Evolutionary conservation across 2,888 invertebrate species (phyloP), one percentile per base, ranked within the genome.

Genomic region (Trypoxylon attenuatum): DNA sequence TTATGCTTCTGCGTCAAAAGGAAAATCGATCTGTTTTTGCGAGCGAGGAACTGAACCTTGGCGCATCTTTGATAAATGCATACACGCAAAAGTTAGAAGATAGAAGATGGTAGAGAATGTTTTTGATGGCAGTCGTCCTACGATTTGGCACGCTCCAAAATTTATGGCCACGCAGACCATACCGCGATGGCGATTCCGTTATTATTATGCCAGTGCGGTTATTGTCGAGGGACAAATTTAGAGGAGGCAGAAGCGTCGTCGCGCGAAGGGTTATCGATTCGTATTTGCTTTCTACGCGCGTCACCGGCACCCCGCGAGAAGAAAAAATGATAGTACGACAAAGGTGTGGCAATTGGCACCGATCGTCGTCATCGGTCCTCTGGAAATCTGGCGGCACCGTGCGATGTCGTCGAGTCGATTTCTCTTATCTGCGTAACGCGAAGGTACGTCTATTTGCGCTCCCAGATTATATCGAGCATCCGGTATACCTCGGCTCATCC

Each of bases 101-200:
- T 42, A 16, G 22, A 46, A 27, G 18, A 41, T 16, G 10, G 18
- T 19, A 15, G 16, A 19, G 43, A 52, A 21, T 47, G 6, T 47
- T 47, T 53, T 15, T 18, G 33, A 15, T 23, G n/a, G 29, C n/a
- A 16, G 41, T n/a, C 29, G n/a, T 21, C 39, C 42, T 49, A 18
- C 49, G 53, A 56, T 72, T 71, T 68, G 64, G 58, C 63, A 72
- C 56, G 13, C 39, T 13, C 5, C 41, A 25, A 46, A 61, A 64
- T 69, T 71, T 64, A 58, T 15, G 46, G 15, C 51, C 25, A n/a
- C 10, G 47, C n/a, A n/a, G n/a, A 6, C n/a, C 43, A 47, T 42
- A 41, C 21, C 25, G 13, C 33, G 41, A 21, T 60, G 51, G 18
- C 38, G 22, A 47, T 63, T 43, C 46, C 53, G 43, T 71, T 56